Percentiles rank a stretch among this genome's conserved stretches.
Conservation (phyloP, 2,888 invertebrate species). For the Clitarchus hookeri region DNA sequence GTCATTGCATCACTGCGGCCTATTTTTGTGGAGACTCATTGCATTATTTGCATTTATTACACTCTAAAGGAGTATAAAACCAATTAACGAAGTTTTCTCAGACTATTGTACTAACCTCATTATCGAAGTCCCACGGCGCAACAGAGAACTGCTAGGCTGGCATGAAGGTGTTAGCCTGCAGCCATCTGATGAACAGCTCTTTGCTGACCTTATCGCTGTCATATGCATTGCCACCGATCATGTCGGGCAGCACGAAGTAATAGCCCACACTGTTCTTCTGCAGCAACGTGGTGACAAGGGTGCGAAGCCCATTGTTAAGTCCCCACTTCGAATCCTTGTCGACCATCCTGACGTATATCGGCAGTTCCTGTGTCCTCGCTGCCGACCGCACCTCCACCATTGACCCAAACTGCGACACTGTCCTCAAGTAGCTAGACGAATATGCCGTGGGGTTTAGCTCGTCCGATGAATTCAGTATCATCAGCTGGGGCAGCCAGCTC, state of each 20-base stretch:
- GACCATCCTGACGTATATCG: slow-evolving; percentile 75
- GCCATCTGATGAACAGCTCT: slow-evolving; percentile 76
- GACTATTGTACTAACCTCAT: slow-evolving; percentile 51
- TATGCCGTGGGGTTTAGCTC: background rate
- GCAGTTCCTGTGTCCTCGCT: slow-evolving; percentile 69
- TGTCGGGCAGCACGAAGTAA: slow-evolving; percentile 76
- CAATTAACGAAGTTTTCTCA: no score
- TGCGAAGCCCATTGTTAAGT: slow-evolving; percentile 69
- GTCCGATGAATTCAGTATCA: slow-evolving; percentile 1
- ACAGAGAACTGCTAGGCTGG: slow-evolving; percentile 80
- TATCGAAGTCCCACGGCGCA: slow-evolving; percentile 77
- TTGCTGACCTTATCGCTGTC: slow-evolving; percentile 61
- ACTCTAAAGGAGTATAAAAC: no score
- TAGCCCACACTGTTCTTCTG: slow-evolving; percentile 68
- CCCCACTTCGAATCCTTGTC: slow-evolving; percentile 75
- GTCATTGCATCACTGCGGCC: no score
- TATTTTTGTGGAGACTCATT: no score
- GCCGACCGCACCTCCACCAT: slow-evolving; percentile 75
- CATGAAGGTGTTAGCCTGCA: slow-evolving; percentile 76
- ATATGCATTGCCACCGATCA: slow-evolving; percentile 73
- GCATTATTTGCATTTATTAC: no score
- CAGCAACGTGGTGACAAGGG: slow-evolving; percentile 72
- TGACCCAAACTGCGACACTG: slow-evolving; percentile 63
- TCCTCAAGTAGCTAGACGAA: slow-evolving; percentile 56
- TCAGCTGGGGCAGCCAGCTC: slow-evolving; percentile 60